Conservation (phyloP, 2,113 vertebrate genomes). For the Uria aalge region DNA sequence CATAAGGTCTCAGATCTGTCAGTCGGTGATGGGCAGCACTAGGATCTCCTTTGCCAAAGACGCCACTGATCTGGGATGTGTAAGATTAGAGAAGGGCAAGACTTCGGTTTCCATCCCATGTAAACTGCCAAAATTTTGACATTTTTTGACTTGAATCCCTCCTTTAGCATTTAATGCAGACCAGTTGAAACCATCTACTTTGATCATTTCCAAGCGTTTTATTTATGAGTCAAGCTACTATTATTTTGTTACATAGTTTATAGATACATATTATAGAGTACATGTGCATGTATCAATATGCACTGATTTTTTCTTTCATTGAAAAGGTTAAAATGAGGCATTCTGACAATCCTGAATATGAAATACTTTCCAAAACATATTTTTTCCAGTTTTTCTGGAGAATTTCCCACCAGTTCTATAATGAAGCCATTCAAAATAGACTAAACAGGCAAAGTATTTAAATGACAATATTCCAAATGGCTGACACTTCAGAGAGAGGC, state of each 20-base stretch:
- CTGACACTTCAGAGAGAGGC: constrained; percentile 23
- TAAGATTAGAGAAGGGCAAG: neutral
- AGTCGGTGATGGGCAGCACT: neutral
- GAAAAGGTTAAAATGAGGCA: neutral
- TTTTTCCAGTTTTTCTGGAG: neutral
- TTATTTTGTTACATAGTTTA: neutral
- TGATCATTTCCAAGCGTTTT: neutral
- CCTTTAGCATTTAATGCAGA: neutral
- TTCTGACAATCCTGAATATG: neutral
- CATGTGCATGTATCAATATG: neutral
- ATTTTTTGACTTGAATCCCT: neutral
- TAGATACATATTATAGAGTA: neutral
- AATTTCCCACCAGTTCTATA: constrained; percentile 8
- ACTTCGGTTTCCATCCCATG: neutral
- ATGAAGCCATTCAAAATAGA: constrained; percentile 25
- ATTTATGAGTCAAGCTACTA: neutral
- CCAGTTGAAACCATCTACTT: neutral
- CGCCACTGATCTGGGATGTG: neutral
- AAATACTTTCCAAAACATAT: constrained; percentile 6
- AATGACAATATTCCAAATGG: constrained; percentile 48
- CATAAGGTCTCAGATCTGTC: neutral
- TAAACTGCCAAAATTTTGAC: neutral
- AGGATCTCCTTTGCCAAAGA: neutral
- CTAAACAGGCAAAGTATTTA: constrained; percentile 34
- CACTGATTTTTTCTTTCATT: neutral